Evolutionary conservation across 2,113 vertebrate species (phyloP).

Genomic region (Saguinus imperator): DNA sequence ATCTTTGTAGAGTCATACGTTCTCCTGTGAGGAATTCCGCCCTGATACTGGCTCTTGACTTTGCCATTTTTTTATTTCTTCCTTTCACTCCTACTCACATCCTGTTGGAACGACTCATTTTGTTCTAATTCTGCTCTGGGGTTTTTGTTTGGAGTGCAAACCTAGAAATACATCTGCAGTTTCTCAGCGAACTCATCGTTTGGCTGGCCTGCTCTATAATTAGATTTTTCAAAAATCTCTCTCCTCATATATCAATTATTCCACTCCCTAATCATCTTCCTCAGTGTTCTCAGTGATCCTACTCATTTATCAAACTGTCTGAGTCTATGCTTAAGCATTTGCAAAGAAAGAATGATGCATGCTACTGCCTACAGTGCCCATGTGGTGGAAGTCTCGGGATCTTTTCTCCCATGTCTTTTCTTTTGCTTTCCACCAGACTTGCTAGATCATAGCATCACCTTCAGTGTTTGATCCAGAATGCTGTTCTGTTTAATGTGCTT

Average conservation of each 20-base stretch:
- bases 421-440: not conserved
- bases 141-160: not conserved
- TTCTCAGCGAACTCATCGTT: conserved; percentile 53
- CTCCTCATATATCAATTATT: conserved; percentile 60
- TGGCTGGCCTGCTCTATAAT: conserved; percentile 43
- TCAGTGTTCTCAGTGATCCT: not conserved
- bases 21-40: not conserved
- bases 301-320: conserved; percentile 53
- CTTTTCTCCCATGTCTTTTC: not conserved
- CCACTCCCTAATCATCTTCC: conserved; percentile 36
- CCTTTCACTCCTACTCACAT: conserved; percentile 36
- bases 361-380: not conserved
- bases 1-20: not conserved
- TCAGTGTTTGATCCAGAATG: not conserved
- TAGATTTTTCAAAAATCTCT: conserved; percentile 59
- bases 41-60: not conserved
- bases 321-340: not conserved
- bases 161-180: conserved; percentile 44
- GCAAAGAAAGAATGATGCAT: not conserved
- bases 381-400: not conserved
- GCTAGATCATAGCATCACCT: not conserved
- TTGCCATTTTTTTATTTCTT: conserved; percentile 43
- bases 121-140: conserved; percentile 6
- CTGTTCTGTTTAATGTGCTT: not conserved
- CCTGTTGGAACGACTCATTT: conserved; percentile 14